phyloP scores from a whole-genome alignment of 1,140 invertebrate species.

The Ips nitidus region DNA sequence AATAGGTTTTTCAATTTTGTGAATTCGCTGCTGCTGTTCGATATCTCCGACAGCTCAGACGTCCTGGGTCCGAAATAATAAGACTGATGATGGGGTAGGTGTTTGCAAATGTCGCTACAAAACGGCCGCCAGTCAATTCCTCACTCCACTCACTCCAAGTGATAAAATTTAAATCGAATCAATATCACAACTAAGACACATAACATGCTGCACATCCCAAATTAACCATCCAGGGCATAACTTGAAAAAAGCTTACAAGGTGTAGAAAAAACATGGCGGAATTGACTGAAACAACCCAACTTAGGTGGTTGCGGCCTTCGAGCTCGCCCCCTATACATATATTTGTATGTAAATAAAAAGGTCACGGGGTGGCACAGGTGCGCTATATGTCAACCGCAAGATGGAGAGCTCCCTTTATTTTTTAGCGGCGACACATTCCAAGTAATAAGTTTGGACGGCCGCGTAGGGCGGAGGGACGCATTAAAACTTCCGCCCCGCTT shows the following conservation, averaged over 20 bases:
- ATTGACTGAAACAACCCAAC: constrained; percentile 13
- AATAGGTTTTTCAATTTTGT: constrained; percentile 33
- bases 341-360: constrained; percentile 38
- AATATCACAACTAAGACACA: too few species aligned
- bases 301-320: background rate
- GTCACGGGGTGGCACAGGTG: constrained; percentile 33
- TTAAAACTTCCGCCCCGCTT: constrained; percentile 1
- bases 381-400: constrained; percentile 37
- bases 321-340: constrained; percentile 24
- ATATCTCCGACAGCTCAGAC: constrained; percentile 12
- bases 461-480: background rate
- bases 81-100: constrained; percentile 14
- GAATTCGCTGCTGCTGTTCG: constrained; percentile 23
- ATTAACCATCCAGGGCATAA: too few species aligned
- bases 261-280: background rate
- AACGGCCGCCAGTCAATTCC: too few species aligned
- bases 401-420: constrained; percentile 31
- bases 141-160: too few species aligned
- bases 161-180: too few species aligned
- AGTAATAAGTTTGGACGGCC: constrained; percentile 18
- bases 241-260: too few species aligned
- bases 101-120: background rate
- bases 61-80: constrained; percentile 25
- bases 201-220: too few species aligned
- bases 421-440: constrained; percentile 12